Percentiles rank a stretch among this genome's conserved stretches.
Conservation (phyloP, 2,888 invertebrate species). For the Drosophila yooni region DNA sequence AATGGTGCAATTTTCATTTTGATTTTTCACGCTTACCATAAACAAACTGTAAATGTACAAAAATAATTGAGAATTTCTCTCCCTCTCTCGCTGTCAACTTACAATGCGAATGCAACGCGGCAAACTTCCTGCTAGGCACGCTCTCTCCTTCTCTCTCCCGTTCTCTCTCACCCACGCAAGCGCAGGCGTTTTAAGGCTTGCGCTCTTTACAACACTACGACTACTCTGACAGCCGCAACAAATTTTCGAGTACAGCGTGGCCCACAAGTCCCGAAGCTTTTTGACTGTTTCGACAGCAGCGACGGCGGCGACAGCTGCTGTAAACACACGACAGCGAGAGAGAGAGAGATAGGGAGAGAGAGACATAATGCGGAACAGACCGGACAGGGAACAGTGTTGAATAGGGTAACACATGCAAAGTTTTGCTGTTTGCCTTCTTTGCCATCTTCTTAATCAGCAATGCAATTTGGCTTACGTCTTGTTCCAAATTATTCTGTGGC, state of each 20-base stretch:
- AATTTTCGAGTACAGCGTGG: slow-evolving; percentile 65
- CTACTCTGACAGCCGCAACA: slow-evolving; percentile 69
- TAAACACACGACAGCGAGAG: slow-evolving; percentile 39
- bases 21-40: slow-evolving; percentile 23
- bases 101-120: slow-evolving; percentile 51
- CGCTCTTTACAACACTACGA: slow-evolving; percentile 23
- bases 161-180: slow-evolving; percentile 30
- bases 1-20: slow-evolving; percentile 37
- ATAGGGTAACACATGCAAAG: slow-evolving; percentile 28
- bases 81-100: slow-evolving; percentile 3
- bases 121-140: slow-evolving; percentile 46
- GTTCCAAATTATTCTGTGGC: slow-evolving; percentile 48
- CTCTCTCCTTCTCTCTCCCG: slow-evolving; percentile 27
- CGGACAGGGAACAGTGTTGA: slow-evolving; percentile 13
- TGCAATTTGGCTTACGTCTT: slow-evolving; percentile 46
- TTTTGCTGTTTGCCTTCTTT: slow-evolving; percentile 19
- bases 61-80: background rate
- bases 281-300: slow-evolving; percentile 23
- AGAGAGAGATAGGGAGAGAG: slow-evolving; percentile 4
- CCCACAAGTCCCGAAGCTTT: slow-evolving; percentile 35
- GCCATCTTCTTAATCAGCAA: slow-evolving; percentile 20
- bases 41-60: slow-evolving; percentile 33
- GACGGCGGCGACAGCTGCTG: slow-evolving; percentile 65
- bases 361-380: slow-evolving; percentile 12
- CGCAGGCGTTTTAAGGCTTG: slow-evolving; percentile 39